phyloP scores from a whole-genome alignment of 2,113 vertebrate species.

The Onychorhynchus coronatus region DNA sequence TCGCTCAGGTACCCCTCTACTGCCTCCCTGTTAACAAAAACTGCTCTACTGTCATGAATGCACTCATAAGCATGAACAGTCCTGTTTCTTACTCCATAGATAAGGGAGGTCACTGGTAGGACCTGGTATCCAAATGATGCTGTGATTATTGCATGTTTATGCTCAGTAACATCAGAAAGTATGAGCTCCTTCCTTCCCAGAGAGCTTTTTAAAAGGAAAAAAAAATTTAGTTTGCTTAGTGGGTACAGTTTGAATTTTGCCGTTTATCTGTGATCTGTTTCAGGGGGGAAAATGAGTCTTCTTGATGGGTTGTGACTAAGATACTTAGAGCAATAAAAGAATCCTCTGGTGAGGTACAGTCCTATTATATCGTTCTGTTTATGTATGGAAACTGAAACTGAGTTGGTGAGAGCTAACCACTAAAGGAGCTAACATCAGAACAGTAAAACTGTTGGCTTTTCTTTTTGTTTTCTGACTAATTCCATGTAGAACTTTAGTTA shows the following conservation, averaged over 20 bases:
- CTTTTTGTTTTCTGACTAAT: background rate
- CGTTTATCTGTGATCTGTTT: background rate
- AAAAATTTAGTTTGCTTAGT: background rate
- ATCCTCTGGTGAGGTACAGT: background rate
- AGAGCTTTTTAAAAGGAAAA: background rate
- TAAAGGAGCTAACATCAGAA: background rate
- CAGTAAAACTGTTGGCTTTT: background rate
- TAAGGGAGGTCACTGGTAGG: background rate
- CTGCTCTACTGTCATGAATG: background rate
- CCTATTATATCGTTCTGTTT: background rate
- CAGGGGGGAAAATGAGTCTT: fast-evolving
- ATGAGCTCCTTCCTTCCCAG: background rate
- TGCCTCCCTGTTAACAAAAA: background rate
- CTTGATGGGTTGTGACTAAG: background rate
- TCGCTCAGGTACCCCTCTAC: background rate
- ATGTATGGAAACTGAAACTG: background rate
- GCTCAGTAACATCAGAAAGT: background rate
- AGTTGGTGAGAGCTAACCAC: background rate
- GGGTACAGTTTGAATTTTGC: background rate
- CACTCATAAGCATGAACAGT: background rate
- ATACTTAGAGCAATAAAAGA: background rate
- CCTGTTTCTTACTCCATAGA: background rate
- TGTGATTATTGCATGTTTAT: background rate
- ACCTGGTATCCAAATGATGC: background rate
- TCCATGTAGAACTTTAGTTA: background rate